Conservation (phyloP, 2,113 vertebrate species). For the Hypanus sabinus region DNA sequence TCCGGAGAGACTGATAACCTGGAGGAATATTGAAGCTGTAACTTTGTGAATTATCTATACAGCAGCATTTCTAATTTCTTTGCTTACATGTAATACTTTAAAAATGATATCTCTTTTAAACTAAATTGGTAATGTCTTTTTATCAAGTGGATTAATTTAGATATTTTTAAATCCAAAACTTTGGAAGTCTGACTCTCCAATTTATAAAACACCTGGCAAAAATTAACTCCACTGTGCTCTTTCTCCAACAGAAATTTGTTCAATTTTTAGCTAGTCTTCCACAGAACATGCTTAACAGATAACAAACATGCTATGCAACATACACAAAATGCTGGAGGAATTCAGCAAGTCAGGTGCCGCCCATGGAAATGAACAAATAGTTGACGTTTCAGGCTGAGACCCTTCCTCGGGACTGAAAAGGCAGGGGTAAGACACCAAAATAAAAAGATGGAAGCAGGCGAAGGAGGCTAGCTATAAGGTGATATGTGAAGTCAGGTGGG, state of each 20-base stretch:
- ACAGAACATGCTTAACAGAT: not conserved
- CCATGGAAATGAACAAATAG: too few relatives aligned
- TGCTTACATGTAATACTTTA: not conserved
- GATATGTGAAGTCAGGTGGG: too few relatives aligned
- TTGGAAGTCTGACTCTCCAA: not conserved
- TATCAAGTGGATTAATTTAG: not conserved
- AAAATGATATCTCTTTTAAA: not conserved
- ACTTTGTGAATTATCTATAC: conserved; percentile 5
- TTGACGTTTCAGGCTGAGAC: too few relatives aligned
- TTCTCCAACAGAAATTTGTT: not conserved
- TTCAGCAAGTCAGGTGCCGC: too few relatives aligned
- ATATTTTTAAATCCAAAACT: not conserved
- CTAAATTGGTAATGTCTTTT: not conserved
- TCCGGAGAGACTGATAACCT: not conserved
- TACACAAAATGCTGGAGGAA: too few relatives aligned
- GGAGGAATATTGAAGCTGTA: not conserved
- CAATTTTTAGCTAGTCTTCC: not conserved
- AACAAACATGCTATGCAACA: not conserved
- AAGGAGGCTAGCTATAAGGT: too few relatives aligned
- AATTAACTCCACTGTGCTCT: not conserved
- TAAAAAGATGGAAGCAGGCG: too few relatives aligned
- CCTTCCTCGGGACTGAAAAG: too few relatives aligned
- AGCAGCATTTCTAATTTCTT: not conserved
- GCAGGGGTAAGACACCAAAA: too few relatives aligned
- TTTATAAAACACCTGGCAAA: not conserved